These are phyloP conservation scores for Epinotia brunnichana DNA, from an alignment of 2,888 invertebrate species.

Conservation along the genomic window DNA sequence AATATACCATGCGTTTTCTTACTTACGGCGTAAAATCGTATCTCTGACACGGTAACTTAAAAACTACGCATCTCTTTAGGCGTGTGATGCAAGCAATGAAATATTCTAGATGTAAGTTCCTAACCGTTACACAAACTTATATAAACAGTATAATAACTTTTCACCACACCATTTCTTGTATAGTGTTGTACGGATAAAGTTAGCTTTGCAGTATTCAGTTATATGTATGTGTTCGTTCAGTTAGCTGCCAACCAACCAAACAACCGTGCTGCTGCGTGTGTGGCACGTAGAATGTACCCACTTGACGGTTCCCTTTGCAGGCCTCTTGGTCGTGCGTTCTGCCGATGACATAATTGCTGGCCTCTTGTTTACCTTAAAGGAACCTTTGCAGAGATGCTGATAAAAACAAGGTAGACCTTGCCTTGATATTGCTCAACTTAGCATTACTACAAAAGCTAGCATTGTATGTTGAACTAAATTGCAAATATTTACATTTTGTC, in stretches of 20 bases:
- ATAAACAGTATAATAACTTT: conserved; percentile 1
- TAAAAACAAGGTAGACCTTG: conserved; percentile 25
- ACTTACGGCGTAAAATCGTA: neutral
- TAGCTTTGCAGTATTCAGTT: neutral
- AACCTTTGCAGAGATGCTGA: conserved; percentile 3
- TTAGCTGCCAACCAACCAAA: too few relatives aligned
- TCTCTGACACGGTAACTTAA: neutral
- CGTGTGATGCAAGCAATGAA: conserved; percentile 5
- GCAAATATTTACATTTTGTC: neutral
- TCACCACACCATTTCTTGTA: too few relatives aligned
- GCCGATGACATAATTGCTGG: conserved; percentile 20
- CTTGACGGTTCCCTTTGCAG: neutral
- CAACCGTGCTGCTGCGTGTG: neutral
- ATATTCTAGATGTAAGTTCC: neutral
- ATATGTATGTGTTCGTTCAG: too few relatives aligned
- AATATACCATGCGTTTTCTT: too few relatives aligned
- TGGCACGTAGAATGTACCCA: conserved; percentile 6
- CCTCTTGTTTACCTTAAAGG: conserved; percentile 27
- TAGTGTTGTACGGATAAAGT: conserved; percentile 10
- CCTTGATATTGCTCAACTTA: conserved; percentile 13
- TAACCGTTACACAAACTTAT: conserved; percentile 21
- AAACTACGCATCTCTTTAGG: neutral
- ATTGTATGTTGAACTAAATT: neutral
- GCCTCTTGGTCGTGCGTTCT: conserved; percentile 9
- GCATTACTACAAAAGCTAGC: neutral